Conservation (phyloP, 2,888 invertebrate species). For the Apotomis betuletana region DNA sequence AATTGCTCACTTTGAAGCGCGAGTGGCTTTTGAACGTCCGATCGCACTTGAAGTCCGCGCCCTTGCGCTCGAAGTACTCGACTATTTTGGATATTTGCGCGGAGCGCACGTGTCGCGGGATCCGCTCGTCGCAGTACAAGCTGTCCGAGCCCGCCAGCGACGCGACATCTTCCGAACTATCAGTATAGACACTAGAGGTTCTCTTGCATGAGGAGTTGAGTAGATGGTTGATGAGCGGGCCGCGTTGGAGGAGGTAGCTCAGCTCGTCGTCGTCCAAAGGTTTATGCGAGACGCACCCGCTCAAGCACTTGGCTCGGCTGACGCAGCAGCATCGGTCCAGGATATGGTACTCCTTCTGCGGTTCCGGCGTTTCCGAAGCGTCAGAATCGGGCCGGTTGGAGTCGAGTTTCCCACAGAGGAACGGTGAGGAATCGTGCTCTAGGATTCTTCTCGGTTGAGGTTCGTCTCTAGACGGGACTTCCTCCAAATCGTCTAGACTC, state of each 20-base stretch:
- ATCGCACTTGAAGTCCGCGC: constrained; percentile 82
- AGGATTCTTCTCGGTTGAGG: constrained; percentile 30
- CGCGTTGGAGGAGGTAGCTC: constrained; percentile 68
- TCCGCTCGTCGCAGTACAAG: constrained; percentile 87
- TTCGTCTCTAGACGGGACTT: constrained; percentile 44
- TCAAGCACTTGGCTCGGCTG: constrained; percentile 59
- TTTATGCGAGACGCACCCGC: constrained; percentile 56
- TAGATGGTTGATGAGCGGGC: constrained; percentile 72
- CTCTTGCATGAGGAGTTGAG: constrained; percentile 82
- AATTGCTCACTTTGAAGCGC: constrained; percentile 52
- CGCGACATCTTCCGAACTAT: constrained; percentile 93
- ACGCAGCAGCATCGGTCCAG: constrained; percentile 69
- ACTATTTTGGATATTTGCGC: constrained; percentile 92
- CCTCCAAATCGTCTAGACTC: constrained; percentile 84
- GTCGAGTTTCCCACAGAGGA: constrained; percentile 60
- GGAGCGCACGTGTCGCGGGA: constrained; percentile 83
- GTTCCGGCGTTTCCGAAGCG: constrained; percentile 47
- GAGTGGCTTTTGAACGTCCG: constrained; percentile 65
- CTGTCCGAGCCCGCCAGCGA: constrained; percentile 91
- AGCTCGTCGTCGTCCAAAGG: constrained; percentile 73
- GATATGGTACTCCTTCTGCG: constrained; percentile 62
- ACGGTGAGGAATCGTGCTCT: constrained; percentile 50
- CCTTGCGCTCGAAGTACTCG: constrained; percentile 93
- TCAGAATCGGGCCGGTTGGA: constrained; percentile 50
- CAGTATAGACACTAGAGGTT: constrained; percentile 92